Evolutionary conservation across 2,888 invertebrate genomes (phyloP).

Genomic region (Aphodius sticticus): DNA sequence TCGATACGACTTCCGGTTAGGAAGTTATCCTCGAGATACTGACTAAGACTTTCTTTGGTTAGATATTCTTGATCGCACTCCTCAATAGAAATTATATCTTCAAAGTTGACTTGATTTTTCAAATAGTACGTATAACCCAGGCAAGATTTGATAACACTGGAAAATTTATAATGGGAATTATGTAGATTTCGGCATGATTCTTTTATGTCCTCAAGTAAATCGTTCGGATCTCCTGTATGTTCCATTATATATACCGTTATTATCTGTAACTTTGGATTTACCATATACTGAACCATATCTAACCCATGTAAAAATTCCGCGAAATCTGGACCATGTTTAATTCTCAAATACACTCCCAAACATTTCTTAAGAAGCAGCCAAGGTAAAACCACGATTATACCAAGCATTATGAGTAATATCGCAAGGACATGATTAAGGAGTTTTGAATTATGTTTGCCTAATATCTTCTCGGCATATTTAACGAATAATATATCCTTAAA

Average conservation of each 20-base stretch:
- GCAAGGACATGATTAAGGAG: not conserved
- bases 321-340: not conserved
- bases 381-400: not conserved
- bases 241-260: not conserved
- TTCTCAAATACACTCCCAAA: not conserved
- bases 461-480: not conserved
- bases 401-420: not conserved
- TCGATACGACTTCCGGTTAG: not conserved
- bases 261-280: not conserved
- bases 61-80: not conserved
- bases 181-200: not conserved
- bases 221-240: not conserved
- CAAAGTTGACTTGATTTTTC: not conserved
- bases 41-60: not conserved
- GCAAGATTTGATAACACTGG: not conserved
- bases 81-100: not conserved
- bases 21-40: not conserved
- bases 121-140: not conserved
- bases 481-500: not conserved
- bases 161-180: not conserved
- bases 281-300: not conserved
- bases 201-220: not conserved
- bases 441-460: not conserved
- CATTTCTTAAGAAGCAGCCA: not conserved
- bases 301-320: not conserved